phyloP scores from a whole-genome alignment of 2,888 invertebrate species.

The Lithophane socia region DNA sequence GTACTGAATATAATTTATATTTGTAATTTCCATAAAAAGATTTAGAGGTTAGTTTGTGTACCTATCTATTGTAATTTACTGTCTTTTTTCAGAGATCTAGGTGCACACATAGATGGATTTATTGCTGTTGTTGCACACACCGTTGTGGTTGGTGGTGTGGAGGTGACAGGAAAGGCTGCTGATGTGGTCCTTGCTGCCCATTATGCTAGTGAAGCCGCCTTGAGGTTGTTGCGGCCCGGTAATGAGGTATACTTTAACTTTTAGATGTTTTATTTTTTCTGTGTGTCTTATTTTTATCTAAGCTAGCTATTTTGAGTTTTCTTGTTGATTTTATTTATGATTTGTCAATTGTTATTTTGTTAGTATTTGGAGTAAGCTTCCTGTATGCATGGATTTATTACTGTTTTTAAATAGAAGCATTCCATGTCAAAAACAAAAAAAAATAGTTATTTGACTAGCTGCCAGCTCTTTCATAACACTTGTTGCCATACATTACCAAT shows the following conservation, averaged over 20 bases:
- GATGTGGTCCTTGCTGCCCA: conserved; percentile 99
- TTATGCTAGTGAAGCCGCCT: conserved; percentile 98
- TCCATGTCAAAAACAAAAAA: neutral
- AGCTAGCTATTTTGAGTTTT: neutral
- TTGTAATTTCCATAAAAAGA: conserved; percentile 13
- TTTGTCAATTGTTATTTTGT: neutral
- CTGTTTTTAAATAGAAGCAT: conserved; percentile 16
- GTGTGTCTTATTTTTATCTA: neutral
- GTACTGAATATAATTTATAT: conserved; percentile 1
- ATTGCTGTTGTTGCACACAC: conserved; percentile 99
- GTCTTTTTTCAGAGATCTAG: conserved; percentile 94
- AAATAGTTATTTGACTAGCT: neutral
- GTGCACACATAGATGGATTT: conserved; percentile 99
- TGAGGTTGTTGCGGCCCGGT: conserved; percentile 97
- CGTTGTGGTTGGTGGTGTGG: conserved; percentile 95
- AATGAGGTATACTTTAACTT: conserved; percentile 92
- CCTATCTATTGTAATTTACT: neutral
- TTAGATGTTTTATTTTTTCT: conserved; percentile 26
- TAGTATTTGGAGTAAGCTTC: neutral
- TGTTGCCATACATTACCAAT: conserved; percentile 9
- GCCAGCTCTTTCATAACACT: conserved; percentile 14
- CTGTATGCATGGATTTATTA: conserved; percentile 21
- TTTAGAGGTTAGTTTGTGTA: conserved; percentile 17
- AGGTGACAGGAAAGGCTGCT: conserved; percentile 96
- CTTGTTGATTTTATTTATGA: neutral